Conservation (phyloP, 2,113 vertebrate species). For the Pantherophis guttatus region DNA sequence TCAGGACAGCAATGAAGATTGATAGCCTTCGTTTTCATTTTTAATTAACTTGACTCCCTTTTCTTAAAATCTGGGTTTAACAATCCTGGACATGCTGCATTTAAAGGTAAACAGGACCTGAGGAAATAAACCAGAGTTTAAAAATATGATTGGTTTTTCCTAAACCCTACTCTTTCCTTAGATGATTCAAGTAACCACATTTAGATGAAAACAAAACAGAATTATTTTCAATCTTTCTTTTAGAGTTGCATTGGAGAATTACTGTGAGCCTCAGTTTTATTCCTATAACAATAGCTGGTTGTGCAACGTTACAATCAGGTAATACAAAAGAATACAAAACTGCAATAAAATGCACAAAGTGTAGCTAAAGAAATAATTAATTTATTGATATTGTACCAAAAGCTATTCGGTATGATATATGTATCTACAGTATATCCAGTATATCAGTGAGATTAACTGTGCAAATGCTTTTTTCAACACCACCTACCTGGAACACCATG, state of each 20-base stretch:
- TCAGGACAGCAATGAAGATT: neutral
- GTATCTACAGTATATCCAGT: neutral
- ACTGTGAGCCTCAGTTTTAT: neutral
- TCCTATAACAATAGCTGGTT: too few species aligned
- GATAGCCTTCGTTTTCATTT: neutral
- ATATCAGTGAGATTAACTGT: constrained; percentile 2
- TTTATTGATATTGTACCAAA: neutral
- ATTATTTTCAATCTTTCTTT: neutral
- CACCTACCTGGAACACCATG: constrained; percentile 80
- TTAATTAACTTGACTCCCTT: neutral
- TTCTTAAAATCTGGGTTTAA: neutral
- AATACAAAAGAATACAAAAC: constrained; percentile 7
- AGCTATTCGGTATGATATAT: neutral
- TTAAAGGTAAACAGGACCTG: neutral
- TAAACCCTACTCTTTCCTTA: neutral
- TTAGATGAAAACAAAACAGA: neutral
- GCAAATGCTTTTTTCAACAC: neutral
- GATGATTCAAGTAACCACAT: neutral
- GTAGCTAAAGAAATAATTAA: constrained; percentile 18
- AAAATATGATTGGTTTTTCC: neutral
- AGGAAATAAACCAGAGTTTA: neutral
- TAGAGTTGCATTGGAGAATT: neutral
- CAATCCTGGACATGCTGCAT: neutral
- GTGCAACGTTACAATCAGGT: neutral
- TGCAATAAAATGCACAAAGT: constrained; percentile 21